phyloP scores from a whole-genome alignment of 2,113 vertebrate species.

The Etheostoma spectabile region DNA sequence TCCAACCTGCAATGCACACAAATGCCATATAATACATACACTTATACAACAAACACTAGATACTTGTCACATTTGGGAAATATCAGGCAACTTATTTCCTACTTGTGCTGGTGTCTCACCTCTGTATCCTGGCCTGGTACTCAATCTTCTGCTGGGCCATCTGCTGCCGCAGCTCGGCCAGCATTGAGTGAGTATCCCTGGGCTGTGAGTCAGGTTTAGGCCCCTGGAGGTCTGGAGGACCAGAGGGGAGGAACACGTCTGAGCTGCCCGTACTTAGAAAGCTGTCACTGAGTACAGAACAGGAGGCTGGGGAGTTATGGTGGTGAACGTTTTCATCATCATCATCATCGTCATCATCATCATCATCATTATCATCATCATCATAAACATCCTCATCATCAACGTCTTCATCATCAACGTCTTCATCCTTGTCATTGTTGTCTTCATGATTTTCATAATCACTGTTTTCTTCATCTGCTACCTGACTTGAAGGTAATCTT shows the following conservation, averaged over 20 bases:
- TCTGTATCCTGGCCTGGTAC: constrained; percentile 81
- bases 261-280: constrained; percentile 83
- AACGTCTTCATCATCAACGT: not conserved
- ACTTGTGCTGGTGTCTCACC: constrained; percentile 69
- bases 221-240: constrained; percentile 61
- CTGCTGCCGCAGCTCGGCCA: constrained; percentile 76
- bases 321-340: constrained; percentile 30
- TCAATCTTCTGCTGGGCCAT: constrained; percentile 83
- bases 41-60: not conserved
- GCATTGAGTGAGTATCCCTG: constrained; percentile 48
- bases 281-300: constrained; percentile 67
- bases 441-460: not conserved
- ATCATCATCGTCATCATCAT: not conserved
- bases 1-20: constrained; percentile 80
- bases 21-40: not conserved
- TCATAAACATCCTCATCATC: not conserved
- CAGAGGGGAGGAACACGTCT: constrained; percentile 84
- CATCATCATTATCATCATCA: not conserved
- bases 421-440: constrained; percentile 1
- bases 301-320: constrained; percentile 74
- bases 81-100: not conserved
- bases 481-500: constrained; percentile 40
- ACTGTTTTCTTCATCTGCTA: constrained; percentile 25
- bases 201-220: constrained; percentile 37
- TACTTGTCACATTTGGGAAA: not conserved